Conservation (phyloP, 2,113 vertebrate species). For the Noctilio leporinus region DNA sequence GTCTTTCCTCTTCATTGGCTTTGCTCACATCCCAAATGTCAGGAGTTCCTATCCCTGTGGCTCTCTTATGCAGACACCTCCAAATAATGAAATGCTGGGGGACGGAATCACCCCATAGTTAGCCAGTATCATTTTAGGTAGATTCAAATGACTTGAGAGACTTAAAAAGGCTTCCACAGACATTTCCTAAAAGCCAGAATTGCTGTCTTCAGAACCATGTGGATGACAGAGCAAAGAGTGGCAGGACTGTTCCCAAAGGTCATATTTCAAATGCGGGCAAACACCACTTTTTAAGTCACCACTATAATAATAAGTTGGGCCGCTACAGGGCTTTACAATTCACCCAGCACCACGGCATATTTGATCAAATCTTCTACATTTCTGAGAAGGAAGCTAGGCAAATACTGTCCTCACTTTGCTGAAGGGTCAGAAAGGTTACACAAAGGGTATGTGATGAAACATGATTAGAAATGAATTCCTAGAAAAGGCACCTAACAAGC, state of each 20-base stretch:
- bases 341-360: neutral
- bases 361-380: neutral
- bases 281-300: neutral
- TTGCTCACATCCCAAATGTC: neutral
- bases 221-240: neutral
- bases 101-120: neutral
- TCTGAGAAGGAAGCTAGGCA: neutral
- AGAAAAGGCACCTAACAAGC: neutral
- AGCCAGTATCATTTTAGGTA: neutral
- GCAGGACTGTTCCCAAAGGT: neutral
- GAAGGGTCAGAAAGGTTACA: neutral
- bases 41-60: neutral
- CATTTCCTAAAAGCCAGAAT: neutral
- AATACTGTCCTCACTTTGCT: neutral
- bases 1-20: neutral
- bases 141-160: neutral
- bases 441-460: neutral
- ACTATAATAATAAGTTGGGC: neutral
- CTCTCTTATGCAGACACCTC: neutral
- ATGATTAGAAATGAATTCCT: neutral
- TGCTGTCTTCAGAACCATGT: neutral
- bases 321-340: neutral
- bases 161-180: neutral
- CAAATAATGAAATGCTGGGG: neutral
- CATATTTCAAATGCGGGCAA: neutral